Conservation (phyloP, 2,797 vertebrate species). For the Oophaga sylvatica region DNA sequence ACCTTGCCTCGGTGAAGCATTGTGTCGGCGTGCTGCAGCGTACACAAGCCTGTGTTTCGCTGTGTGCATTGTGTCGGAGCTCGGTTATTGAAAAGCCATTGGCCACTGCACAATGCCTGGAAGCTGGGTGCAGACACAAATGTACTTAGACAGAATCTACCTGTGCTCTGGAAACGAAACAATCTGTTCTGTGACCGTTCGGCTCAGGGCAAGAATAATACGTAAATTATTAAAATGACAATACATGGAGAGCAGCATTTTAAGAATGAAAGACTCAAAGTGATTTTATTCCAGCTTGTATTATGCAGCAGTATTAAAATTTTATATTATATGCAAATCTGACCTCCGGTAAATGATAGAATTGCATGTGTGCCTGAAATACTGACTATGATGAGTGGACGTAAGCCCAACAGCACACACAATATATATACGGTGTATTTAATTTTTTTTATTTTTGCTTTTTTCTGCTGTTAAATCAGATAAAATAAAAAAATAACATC, state of each 20-base stretch:
- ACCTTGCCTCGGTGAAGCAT: background rate
- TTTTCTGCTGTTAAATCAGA: background rate
- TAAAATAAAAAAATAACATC: background rate
- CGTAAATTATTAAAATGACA: constrained; percentile 58
- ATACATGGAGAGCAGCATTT: constrained; percentile 25
- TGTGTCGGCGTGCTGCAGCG: background rate
- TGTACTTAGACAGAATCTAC: constrained; percentile 46
- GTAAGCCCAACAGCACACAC: background rate
- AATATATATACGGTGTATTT: too few species aligned
- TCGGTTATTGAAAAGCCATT: constrained; percentile 24
- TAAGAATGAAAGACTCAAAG: background rate
- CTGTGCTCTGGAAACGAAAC: constrained; percentile 30
- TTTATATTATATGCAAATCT: background rate
- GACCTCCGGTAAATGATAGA: background rate
- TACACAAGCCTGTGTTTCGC: background rate
- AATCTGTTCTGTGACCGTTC: constrained; percentile 54
- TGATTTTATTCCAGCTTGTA: constrained; percentile 6
- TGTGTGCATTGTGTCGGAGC: background rate
- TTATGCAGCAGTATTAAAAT: constrained; percentile 2
- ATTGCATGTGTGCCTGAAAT: background rate
- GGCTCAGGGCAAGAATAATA: constrained; percentile 34
- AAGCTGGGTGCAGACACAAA: constrained; percentile 42
- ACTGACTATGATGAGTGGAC: background rate
- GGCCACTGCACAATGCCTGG: constrained; percentile 42
- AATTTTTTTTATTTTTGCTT: background rate